phyloP scores from a whole-genome alignment of 1,140 invertebrate genomes.

The Diplogasteroides magnus region DNA sequence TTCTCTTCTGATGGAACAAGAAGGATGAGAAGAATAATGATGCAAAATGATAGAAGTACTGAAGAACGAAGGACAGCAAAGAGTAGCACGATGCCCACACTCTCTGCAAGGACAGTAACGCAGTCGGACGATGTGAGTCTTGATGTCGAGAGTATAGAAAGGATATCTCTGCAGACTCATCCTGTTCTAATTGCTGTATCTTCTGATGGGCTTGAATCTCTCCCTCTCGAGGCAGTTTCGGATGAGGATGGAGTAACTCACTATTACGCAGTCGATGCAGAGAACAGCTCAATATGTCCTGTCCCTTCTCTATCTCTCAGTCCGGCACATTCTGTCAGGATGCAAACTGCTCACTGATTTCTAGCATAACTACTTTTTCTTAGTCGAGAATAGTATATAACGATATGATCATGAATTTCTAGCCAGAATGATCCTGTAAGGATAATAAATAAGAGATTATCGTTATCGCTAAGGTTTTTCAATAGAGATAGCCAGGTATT shows the following conservation, averaged over 20 bases:
- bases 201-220: background rate
- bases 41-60: background rate
- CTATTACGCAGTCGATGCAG: constrained; percentile 5
- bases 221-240: background rate
- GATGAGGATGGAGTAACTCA: constrained; percentile 15
- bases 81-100: background rate
- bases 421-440: too few species aligned
- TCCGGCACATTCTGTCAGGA: background rate
- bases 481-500: too few species aligned
- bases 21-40: background rate
- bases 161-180: background rate
- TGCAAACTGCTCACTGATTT: too few species aligned
- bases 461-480: too few species aligned
- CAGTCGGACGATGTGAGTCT: background rate
- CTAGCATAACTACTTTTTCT: background rate
- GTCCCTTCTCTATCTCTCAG: background rate
- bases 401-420: too few species aligned
- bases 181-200: background rate
- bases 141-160: background rate
- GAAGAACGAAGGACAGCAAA: background rate
- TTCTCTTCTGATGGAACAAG: background rate
- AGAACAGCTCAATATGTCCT: constrained; percentile 1
- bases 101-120: background rate
- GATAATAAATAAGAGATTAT: too few species aligned
- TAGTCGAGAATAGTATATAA: too few species aligned